A percentile compares a stretch with the other conserved stretches of the same genome.
These are phyloP conservation scores for Caenorhabditis afra DNA, from an alignment of 2,888 invertebrate genomes.

Conservation along the genomic window DNA sequence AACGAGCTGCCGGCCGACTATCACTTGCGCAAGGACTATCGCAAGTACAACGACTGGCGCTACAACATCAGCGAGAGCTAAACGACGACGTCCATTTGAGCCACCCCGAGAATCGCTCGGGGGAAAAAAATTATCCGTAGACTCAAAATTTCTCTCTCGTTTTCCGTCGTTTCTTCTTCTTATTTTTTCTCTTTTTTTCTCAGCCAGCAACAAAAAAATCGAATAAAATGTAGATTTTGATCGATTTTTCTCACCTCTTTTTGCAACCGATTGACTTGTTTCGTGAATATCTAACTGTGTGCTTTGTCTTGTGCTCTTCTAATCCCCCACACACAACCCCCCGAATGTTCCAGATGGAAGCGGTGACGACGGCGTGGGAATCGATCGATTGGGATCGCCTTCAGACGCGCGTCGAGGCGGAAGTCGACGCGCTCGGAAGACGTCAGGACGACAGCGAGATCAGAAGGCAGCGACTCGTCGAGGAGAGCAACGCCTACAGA, in stretches of 20 bases:
- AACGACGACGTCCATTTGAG: conserved; percentile 17
- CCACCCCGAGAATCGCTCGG: no score
- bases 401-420: conserved; percentile 67
- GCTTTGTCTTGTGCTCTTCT: conserved; percentile 15
- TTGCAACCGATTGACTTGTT: not conserved
- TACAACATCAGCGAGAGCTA: conserved; percentile 72
- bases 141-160: conserved; percentile 19
- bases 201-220: no score
- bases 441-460: conserved; percentile 65
- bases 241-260: not conserved
- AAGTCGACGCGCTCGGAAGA: conserved; percentile 61
- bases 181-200: not conserved
- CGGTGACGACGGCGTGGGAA: conserved; percentile 64
- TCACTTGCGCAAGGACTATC: conserved; percentile 74
- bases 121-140: conserved; percentile 18
- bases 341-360: conserved; percentile 57
- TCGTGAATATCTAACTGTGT: conserved; percentile 32
- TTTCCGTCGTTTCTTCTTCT: conserved; percentile 1
- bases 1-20: conserved; percentile 74
- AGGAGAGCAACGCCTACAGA: conserved; percentile 68
- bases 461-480: conserved; percentile 57
- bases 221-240: conserved; percentile 52
- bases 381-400: conserved; percentile 68
- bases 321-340: no score
- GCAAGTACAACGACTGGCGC: conserved; percentile 77